phyloP scores from a whole-genome alignment of 2,888 invertebrate species.

The Oxystoma pomonae region DNA sequence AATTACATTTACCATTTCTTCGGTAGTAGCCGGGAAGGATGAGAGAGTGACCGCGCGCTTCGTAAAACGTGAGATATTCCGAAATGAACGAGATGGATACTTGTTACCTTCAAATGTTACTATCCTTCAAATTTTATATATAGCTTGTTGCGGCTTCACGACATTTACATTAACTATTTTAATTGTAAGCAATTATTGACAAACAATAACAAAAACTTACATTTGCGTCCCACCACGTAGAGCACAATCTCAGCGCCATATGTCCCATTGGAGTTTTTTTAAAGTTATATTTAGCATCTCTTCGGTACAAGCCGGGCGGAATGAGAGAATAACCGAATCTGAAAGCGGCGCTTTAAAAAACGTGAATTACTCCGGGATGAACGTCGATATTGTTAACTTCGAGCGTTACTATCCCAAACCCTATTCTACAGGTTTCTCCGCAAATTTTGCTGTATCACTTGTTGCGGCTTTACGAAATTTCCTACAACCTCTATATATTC shows the following conservation, averaged over 20 bases:
- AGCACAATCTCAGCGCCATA: constrained; percentile 86
- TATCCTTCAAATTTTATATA: no score
- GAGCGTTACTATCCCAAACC: no score
- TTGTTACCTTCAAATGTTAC: no score
- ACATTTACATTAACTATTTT: no score
- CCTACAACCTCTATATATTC: no score
- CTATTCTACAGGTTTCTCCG: no score
- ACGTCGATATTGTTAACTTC: constrained; percentile 88
- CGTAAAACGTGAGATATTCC: constrained; percentile 96
- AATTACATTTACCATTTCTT: constrained; percentile 78
- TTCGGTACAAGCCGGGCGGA: constrained; percentile 83
- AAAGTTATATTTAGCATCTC: constrained; percentile 79
- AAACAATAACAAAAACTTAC: constrained; percentile 67
- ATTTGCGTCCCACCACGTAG: constrained; percentile 98
- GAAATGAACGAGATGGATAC: constrained; percentile 84
- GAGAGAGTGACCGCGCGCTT: constrained; percentile 92
- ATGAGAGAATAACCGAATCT: constrained; percentile 95
- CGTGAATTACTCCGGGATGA: constrained; percentile 92
- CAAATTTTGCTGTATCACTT: no score
- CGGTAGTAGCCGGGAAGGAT: constrained; percentile 86
- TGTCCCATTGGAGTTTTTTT: constrained; percentile 77
- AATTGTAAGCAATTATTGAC: no score
- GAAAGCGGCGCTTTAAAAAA: constrained; percentile 96
- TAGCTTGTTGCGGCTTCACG: no score
- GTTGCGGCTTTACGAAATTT: no score